Evolutionary conservation across 1,140 invertebrate genomes (phyloP).

Genomic region (Meteorus sp.): DNA sequence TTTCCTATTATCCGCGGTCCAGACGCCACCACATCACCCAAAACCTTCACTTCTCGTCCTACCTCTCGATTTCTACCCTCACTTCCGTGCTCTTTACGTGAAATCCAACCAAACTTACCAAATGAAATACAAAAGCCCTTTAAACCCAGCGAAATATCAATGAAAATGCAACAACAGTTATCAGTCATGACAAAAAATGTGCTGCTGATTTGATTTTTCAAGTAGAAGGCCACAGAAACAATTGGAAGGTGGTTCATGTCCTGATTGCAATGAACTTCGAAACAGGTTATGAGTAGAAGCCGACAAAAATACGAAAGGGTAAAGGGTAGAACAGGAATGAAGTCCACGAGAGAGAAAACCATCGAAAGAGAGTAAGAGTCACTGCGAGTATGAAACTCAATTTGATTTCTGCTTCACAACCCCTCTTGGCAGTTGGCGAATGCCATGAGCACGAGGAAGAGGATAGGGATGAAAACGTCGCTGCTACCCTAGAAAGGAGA

Average conservation of each 20-base stretch:
- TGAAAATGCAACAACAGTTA: too few relatives aligned
- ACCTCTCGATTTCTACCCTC: background rate
- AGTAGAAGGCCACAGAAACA: too few relatives aligned
- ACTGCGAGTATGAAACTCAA: constrained; percentile 56
- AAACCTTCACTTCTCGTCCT: background rate
- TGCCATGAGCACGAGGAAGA: constrained; percentile 27
- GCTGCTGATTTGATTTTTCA: too few relatives aligned
- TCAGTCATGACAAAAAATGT: too few relatives aligned
- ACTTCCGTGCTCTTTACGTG: background rate
- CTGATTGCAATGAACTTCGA: too few relatives aligned
- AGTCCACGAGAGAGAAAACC: constrained; percentile 32
- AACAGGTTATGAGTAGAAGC: too few relatives aligned
- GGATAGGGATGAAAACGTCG: constrained; percentile 28
- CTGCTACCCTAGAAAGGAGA: constrained; percentile 46
- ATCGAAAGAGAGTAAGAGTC: constrained; percentile 39
- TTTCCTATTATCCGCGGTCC: constrained; percentile 34
- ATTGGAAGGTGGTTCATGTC: too few relatives aligned
- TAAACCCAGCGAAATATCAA: too few relatives aligned
- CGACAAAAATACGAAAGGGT: constrained; percentile 3
- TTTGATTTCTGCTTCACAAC: constrained; percentile 51
- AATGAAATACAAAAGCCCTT: too few relatives aligned
- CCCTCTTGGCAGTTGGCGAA: too few relatives aligned
- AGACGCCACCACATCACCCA: constrained; percentile 19
- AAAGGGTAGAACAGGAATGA: constrained; percentile 44
- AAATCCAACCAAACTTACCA: background rate